Evolutionary conservation across 1,140 invertebrate genomes (phyloP).

Genomic region (Hypothenemus hampei): DNA sequence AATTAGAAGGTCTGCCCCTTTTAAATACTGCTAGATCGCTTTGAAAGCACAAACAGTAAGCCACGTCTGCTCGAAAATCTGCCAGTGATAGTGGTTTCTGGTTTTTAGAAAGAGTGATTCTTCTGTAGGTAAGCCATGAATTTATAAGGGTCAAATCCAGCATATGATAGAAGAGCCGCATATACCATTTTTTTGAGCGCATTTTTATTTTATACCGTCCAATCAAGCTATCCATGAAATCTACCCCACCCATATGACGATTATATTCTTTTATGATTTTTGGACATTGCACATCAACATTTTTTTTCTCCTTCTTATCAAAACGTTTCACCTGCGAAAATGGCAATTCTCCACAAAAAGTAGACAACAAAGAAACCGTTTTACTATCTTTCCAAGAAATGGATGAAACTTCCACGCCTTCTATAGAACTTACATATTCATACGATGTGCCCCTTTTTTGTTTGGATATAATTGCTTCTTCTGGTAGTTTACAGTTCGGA

Average conservation of each 20-base stretch:
- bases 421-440: neutral
- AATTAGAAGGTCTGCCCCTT: conserved; percentile 2
- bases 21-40: neutral
- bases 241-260: conserved; percentile 30
- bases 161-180: conserved; percentile 35
- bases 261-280: conserved; percentile 5
- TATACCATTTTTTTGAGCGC: conserved; percentile 40
- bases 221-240: conserved; percentile 46
- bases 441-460: neutral
- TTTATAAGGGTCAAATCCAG: conserved; percentile 33
- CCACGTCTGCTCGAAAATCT: conserved; percentile 26
- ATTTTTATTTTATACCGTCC: conserved; percentile 45
- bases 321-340: conserved; percentile 6
- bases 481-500: conserved; percentile 24
- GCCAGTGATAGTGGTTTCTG: neutral
- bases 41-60: neutral
- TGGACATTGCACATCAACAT: conserved; percentile 7
- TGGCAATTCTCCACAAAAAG: conserved; percentile 17
- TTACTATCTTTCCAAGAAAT: conserved; percentile 26
- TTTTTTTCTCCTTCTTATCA: conserved; percentile 16
- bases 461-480: conserved; percentile 1
- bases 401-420: conserved; percentile 15
- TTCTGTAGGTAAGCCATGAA: conserved; percentile 26
- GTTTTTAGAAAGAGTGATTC: neutral
- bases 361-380: conserved; percentile 11